Percentiles rank a stretch among this genome's conserved stretches.
phyloP scores from a whole-genome alignment of 2,113 vertebrate genomes.

The Rattus rattus region DNA sequence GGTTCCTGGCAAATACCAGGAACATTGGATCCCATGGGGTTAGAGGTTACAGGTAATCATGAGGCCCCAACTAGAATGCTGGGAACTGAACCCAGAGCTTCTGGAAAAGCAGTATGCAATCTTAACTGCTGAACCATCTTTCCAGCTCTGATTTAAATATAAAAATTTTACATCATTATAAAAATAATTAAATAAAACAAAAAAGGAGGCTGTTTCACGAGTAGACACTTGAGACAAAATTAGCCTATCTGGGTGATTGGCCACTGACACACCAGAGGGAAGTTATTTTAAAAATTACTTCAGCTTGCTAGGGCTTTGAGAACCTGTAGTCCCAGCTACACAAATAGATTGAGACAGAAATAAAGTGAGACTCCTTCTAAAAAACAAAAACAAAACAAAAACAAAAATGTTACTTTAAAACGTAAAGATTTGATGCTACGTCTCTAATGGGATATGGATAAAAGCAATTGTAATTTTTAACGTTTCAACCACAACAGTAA shows the following conservation, averaged over 20 bases:
- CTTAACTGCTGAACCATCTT: neutral
- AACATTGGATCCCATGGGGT: neutral
- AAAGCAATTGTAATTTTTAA: conserved; percentile 1
- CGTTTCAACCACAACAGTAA: neutral
- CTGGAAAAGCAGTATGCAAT: neutral
- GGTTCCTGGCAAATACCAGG: neutral
- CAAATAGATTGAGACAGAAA: neutral
- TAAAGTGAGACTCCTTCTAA: neutral
- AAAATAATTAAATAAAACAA: conserved; percentile 34
- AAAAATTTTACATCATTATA: conserved; percentile 51
- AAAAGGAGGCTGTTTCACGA: neutral
- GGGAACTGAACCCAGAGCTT: neutral
- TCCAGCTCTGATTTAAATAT: neutral
- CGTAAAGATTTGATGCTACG: neutral
- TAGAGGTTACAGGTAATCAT: neutral
- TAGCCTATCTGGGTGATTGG: neutral
- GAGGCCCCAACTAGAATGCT: neutral
- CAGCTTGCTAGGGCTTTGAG: neutral
- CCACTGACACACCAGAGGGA: neutral
- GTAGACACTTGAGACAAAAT: neutral
- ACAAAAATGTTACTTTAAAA: conserved; percentile 26
- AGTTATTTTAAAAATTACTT: neutral
- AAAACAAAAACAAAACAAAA: no score
- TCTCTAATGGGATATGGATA: neutral
- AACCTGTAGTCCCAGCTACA: no score